Evolutionary conservation across 2,113 vertebrate genomes (phyloP).

Genomic region (Genyomyrus donnyi): DNA sequence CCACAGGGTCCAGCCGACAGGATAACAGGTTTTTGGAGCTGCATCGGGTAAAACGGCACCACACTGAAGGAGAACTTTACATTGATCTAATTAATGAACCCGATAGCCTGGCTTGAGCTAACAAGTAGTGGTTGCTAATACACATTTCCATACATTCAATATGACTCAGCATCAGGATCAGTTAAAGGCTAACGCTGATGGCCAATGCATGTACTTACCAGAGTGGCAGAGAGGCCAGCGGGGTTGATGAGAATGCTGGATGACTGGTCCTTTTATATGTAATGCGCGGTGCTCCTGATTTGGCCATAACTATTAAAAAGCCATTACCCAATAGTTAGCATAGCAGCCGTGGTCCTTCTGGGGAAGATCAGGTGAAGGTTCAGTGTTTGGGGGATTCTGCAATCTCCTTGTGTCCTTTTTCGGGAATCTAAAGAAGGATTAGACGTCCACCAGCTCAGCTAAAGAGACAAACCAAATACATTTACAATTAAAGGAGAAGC

Average conservation of each 20-base stretch:
- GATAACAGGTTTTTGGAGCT: conserved; percentile 14
- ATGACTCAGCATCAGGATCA: neutral
- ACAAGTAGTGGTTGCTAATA: neutral
- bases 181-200: neutral
- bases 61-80: neutral
- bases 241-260: conserved; percentile 20
- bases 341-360: conserved; percentile 28
- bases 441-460: neutral
- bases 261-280: conserved; percentile 38
- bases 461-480: neutral
- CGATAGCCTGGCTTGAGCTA: neutral
- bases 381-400: conserved; percentile 29
- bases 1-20: neutral
- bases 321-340: conserved; percentile 40
- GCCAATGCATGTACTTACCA: conserved; percentile 32
- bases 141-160: neutral
- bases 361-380: conserved; percentile 38
- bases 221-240: conserved; percentile 17
- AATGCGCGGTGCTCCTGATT: conserved; percentile 31
- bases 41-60: neutral
- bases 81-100: neutral
- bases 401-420: conserved; percentile 27
- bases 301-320: conserved; percentile 44
- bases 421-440: conserved; percentile 17
- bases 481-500: neutral